Percentiles rank a stretch among this genome's conserved stretches.
phyloP scores from a whole-genome alignment of 2,888 invertebrate species.

The Conistra vaccinii region DNA sequence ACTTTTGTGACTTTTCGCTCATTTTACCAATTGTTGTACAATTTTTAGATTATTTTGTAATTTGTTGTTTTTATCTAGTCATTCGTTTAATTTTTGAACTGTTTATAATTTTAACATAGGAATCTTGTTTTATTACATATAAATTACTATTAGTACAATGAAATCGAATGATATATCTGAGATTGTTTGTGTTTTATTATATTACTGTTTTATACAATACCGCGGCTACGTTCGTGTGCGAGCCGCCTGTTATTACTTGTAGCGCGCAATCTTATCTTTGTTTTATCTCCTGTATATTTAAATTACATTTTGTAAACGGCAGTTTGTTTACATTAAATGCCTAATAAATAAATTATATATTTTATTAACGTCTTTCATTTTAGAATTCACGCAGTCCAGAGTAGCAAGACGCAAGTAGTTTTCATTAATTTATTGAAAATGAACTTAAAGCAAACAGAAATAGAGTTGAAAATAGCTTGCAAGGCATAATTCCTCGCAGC shows the following conservation, averaged over 20 bases:
- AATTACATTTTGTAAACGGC: slow-evolving; percentile 10
- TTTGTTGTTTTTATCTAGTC: slow-evolving; percentile 58
- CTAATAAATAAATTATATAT: slow-evolving; percentile 16
- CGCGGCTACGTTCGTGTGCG: background rate
- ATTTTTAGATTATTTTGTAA: background rate
- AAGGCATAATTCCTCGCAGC: too few relatives aligned
- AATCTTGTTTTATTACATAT: background rate
- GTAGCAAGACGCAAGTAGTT: background rate
- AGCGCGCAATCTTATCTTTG: slow-evolving; percentile 1
- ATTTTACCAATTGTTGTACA: slow-evolving; percentile 5
- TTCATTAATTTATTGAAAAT: background rate
- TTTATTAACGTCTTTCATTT: slow-evolving; percentile 28
- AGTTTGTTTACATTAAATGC: slow-evolving; percentile 18
- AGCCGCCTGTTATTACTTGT: slow-evolving; percentile 10
- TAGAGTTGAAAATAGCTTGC: too few relatives aligned
- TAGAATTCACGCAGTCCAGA: background rate
- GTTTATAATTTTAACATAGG: slow-evolving; percentile 20
- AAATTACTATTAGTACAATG: background rate
- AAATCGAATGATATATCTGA: background rate
- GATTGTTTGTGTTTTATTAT: background rate
- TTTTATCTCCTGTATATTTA: slow-evolving; percentile 10
- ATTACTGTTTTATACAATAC: slow-evolving; percentile 1
- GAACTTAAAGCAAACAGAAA: too few relatives aligned
- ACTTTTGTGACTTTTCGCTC: slow-evolving; percentile 7
- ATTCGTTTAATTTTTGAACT: slow-evolving; percentile 38